A percentile compares a stretch with the other conserved stretches of the same genome.
phyloP scores from a whole-genome alignment of 2,797 vertebrate species.

The Toxotes lorentzi region DNA sequence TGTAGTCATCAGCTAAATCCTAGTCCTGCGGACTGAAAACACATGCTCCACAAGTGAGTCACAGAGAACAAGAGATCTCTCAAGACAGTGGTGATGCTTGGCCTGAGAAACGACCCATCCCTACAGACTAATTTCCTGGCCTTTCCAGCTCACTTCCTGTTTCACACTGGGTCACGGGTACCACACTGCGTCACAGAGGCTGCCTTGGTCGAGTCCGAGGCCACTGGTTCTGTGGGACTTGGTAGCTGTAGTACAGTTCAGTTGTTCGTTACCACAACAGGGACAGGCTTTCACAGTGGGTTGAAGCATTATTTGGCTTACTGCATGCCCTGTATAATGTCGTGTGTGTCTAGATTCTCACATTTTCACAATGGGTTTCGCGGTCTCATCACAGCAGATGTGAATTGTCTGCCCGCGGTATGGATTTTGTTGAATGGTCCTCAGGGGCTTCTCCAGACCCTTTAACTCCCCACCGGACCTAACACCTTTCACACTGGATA shows the following conservation, averaged over 20 bases:
- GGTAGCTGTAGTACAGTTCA: conserved; percentile 37
- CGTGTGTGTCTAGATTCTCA: conserved; percentile 41
- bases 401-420: conserved; percentile 44
- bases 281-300: conserved; percentile 9
- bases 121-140: conserved; percentile 72
- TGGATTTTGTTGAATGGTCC: conserved; percentile 57
- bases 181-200: conserved; percentile 59
- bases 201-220: conserved; percentile 23
- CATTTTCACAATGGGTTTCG: conserved; percentile 60
- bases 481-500: conserved; percentile 80
- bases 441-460: conserved; percentile 38
- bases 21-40: conserved; percentile 66
- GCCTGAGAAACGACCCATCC: conserved; percentile 78
- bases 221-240: conserved; percentile 51
- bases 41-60: conserved; percentile 76
- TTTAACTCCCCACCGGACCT: conserved; percentile 66
- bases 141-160: conserved; percentile 77
- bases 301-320: conserved; percentile 20
- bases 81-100: conserved; percentile 63
- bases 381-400: conserved; percentile 59
- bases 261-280: conserved; percentile 25
- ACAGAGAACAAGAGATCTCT: conserved; percentile 60
- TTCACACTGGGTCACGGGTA: conserved; percentile 63
- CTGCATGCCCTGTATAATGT: conserved; percentile 7
- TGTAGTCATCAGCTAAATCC: conserved; percentile 70